Evolutionary conservation across 2,797 vertebrate genomes (phyloP).

Genomic region (Rallus crepitans): DNA sequence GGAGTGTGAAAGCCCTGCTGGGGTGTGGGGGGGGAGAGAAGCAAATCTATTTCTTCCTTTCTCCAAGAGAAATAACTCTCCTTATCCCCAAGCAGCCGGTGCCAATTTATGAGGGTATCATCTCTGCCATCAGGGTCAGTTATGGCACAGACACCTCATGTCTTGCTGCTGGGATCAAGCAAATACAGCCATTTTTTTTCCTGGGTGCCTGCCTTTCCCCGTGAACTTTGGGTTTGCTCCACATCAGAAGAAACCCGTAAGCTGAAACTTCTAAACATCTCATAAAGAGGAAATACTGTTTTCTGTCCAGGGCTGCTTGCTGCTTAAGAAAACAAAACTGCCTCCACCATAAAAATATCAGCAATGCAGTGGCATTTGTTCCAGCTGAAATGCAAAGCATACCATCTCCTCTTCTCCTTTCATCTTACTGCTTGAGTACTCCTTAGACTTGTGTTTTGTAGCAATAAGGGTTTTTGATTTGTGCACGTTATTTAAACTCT

Average conservation of each 20-base stretch:
- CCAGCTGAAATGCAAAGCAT: neutral
- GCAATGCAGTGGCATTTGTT: neutral
- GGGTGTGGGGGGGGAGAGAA: neutral
- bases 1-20: neutral
- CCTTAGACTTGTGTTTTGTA: neutral
- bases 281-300: neutral
- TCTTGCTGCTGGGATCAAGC: neutral
- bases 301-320: neutral
- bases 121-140: neutral
- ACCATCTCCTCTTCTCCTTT: neutral
- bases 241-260: neutral
- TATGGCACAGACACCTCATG: neutral
- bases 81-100: accelerated
- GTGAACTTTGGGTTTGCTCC: neutral
- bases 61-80: neutral
- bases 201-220: neutral
- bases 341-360: neutral
- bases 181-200: neutral
- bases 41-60: neutral
- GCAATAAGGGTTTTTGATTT: neutral
- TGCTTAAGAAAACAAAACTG: neutral
- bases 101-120: neutral
- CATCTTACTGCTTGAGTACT: neutral
- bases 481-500: neutral
- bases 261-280: neutral